These are phyloP conservation scores for Zaprionus bogoriensis DNA, from an alignment of 2,888 invertebrate genomes.

Conservation along the genomic window DNA sequence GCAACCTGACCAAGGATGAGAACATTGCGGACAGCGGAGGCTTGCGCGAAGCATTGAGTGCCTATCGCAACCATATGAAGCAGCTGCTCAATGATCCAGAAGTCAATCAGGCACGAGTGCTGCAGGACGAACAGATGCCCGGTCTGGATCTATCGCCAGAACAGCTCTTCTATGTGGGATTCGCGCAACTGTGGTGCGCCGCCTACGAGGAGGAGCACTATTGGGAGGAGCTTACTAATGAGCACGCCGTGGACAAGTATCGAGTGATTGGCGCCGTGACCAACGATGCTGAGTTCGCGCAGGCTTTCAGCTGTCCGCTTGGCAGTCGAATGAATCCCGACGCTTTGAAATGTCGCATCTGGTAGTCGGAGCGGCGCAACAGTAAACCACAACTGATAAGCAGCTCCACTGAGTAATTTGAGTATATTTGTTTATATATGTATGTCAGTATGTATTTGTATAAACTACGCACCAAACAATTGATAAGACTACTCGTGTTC, in stretches of 20 bases:
- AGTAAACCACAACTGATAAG: slow-evolving; percentile 36
- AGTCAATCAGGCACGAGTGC: slow-evolving; percentile 6
- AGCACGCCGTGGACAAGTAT: slow-evolving; percentile 78
- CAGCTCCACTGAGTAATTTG: slow-evolving; percentile 11
- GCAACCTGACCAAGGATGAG: slow-evolving; percentile 75
- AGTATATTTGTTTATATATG: slow-evolving; percentile 3
- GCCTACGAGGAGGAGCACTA: slow-evolving; percentile 74
- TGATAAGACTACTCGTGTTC: slow-evolving; percentile 1
- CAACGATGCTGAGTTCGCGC: slow-evolving; percentile 76
- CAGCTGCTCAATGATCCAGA: slow-evolving; percentile 12
- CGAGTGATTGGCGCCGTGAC: slow-evolving; percentile 78
- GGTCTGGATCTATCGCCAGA: slow-evolving; percentile 78
- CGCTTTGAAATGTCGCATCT: slow-evolving; percentile 70
- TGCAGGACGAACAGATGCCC: slow-evolving; percentile 74
- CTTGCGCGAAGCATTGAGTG: slow-evolving; percentile 62
- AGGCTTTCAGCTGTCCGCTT: slow-evolving; percentile 68
- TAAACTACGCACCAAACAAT: slow-evolving; percentile 15
- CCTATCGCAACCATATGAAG: slow-evolving; percentile 73
- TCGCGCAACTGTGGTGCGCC: slow-evolving; percentile 80
- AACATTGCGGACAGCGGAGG: slow-evolving; percentile 81
- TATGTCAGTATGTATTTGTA: slow-evolving; percentile 6
- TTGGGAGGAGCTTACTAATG: slow-evolving; percentile 75
- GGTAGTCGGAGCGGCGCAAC: slow-evolving; percentile 51
- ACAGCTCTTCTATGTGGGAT: slow-evolving; percentile 80
- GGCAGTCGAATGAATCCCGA: slow-evolving; percentile 78